These are phyloP conservation scores for Phoxinus dragarum DNA, from an alignment of 2,797 vertebrate genomes.

Conservation along the genomic window DNA sequence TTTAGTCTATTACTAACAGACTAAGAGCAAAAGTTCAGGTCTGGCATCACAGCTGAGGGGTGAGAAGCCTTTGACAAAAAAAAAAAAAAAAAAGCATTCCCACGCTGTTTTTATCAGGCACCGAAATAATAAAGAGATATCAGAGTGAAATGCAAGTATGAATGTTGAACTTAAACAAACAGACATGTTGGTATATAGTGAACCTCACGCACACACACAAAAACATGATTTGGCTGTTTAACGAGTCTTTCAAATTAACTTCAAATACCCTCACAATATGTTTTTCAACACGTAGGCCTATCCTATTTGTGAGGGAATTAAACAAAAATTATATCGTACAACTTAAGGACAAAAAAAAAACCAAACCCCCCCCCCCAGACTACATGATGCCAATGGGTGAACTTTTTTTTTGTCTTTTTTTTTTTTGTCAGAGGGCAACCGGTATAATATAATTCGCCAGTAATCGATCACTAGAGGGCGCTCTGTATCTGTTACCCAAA, in stretches of 20 bases:
- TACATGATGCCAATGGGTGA: not conserved
- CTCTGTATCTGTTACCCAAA: conserved; percentile 4
- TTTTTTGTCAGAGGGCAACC: not conserved
- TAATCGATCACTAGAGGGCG: conserved; percentile 30
- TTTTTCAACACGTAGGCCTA: not conserved
- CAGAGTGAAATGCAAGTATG: conserved; percentile 6
- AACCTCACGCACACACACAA: not conserved
- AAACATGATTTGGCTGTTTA: not conserved
- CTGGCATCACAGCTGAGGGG: not conserved
- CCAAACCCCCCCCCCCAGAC: not conserved
- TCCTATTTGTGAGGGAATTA: not conserved
- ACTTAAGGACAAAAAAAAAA: not conserved
- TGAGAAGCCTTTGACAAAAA: conserved; percentile 13
- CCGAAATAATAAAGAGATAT: not conserved
- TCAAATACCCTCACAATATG: not conserved
- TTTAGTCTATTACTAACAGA: conserved; percentile 29
- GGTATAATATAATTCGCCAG: not conserved
- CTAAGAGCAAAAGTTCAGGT: not conserved
- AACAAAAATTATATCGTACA: not conserved
- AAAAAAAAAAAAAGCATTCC: not conserved
- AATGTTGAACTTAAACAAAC: not conserved
- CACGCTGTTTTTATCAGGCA: conserved; percentile 41
- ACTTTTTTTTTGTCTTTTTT: no score
- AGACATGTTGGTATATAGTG: not conserved
- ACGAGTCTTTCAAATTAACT: not conserved